phyloP scores from a whole-genome alignment of 1,140 invertebrate species.

The Anastrepha ludens region DNA sequence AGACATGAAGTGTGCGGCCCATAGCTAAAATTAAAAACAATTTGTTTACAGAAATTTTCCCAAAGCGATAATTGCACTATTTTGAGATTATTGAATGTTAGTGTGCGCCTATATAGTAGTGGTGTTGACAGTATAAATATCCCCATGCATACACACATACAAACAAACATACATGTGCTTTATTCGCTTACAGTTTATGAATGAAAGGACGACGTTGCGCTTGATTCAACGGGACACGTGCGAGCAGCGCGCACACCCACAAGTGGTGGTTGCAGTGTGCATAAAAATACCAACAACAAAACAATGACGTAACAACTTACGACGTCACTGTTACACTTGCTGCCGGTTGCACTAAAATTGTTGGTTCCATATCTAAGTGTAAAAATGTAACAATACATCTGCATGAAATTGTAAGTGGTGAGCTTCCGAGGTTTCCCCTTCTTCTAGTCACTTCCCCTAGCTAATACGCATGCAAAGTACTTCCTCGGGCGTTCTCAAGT shows the following conservation, averaged over 20 bases:
- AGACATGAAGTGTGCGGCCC: constrained; percentile 1
- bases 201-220: background rate
- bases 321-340: constrained; percentile 5
- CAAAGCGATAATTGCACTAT: constrained; percentile 21
- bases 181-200: background rate
- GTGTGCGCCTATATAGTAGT: background rate
- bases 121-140: too few relatives aligned
- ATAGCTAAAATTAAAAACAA: constrained; percentile 12
- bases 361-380: background rate
- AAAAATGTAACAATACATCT: background rate
- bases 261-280: background rate
- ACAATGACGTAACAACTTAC: constrained; percentile 38
- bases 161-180: background rate
- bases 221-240: background rate
- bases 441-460: too few relatives aligned
- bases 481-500: background rate
- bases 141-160: too few relatives aligned
- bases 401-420: too few relatives aligned
- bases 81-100: background rate
- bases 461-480: background rate
- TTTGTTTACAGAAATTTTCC: background rate
- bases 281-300: background rate
- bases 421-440: too few relatives aligned
- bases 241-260: background rate
- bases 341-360: background rate